Evolutionary conservation across 2,113 vertebrate genomes (phyloP).

Genomic region (Cyprinus carpio): DNA sequence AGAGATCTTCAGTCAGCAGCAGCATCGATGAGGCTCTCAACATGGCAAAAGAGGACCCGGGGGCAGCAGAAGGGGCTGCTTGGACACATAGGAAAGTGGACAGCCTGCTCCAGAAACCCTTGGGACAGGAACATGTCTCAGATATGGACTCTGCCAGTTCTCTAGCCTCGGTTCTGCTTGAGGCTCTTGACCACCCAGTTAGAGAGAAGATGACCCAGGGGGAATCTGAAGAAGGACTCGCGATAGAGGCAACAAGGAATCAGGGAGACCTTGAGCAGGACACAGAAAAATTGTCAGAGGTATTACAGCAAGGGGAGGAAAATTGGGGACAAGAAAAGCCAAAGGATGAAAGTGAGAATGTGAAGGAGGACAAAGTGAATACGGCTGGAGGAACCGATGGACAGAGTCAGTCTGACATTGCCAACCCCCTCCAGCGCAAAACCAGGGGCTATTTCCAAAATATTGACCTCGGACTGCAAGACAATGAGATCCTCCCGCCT

Average conservation of each 20-base stretch:
- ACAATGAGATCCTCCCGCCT: constrained; percentile 81
- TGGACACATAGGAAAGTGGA: constrained; percentile 69
- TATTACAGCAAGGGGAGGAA: constrained; percentile 63
- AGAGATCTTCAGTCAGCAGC: constrained; percentile 49
- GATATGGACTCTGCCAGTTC: constrained; percentile 77
- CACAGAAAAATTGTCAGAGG: constrained; percentile 66
- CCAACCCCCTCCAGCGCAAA: constrained; percentile 69
- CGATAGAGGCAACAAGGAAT: constrained; percentile 53
- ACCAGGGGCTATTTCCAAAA: constrained; percentile 77
- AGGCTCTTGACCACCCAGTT: constrained; percentile 77
- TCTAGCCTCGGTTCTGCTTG: constrained; percentile 79
- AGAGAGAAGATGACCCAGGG: constrained; percentile 58
- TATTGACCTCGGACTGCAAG: constrained; percentile 78
- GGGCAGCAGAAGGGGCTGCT: constrained; percentile 63
- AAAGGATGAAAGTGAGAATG: constrained; percentile 34
- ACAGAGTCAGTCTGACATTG: constrained; percentile 51
- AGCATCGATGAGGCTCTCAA: constrained; percentile 46
- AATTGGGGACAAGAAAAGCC: constrained; percentile 21
- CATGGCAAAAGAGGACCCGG: constrained; percentile 59
- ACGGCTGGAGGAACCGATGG: constrained; percentile 20
- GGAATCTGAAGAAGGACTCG: constrained; percentile 53
- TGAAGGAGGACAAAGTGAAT: constrained; percentile 62
- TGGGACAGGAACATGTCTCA: constrained; percentile 68
- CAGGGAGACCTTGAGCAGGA: constrained; percentile 51
- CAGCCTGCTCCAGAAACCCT: constrained; percentile 54